Evolutionary conservation across 2,888 invertebrate species (phyloP), one percentile per base, ranked within the genome.

Genomic region (Drosophila recens): DNA sequence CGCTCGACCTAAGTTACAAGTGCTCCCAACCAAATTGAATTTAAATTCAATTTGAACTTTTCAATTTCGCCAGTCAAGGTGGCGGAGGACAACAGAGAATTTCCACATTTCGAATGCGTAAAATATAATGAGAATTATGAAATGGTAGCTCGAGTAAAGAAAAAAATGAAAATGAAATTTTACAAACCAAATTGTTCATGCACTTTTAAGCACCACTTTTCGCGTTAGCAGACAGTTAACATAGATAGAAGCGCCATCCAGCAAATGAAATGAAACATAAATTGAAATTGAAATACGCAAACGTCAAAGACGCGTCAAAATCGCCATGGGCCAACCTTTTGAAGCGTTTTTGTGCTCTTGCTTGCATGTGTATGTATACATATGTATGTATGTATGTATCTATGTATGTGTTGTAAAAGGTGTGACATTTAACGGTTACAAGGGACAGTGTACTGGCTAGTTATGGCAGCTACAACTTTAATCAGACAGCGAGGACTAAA

Each of bases 31-130:
- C 66, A 92, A 92, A 92, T 92, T 92, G 91, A 91, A 91, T 91
- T 91, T 91, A 91, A 91, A 91, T 91, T 91, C 90, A 92, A 92
- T 91, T 92, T 92, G 90, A 91, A 91, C 86, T 90, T 90, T 92
- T 91, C 91, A 91, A 91, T 91, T 92, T 91, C 42, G 68, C 43
- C 61, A 63, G 67, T 76, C 62, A 63, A 66, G 57, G 33, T 62
- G 62, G 42, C 33, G 38, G 17, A 49, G 67, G 43, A 75, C 63
- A 56, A 53, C 38, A 66, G 45, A 56, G 45, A 73, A 15, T 70
- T 69, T 78, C 53, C 70, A 74, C 72, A 84, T 80, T 85, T 82
- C 80, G 38, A 85, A 87, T 87, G 76, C 86, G 87, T 76, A 80
- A 63, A 84, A 79, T 79, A 80, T 87, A 85, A 87, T 85, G 79